Evolutionary conservation across 2,113 vertebrate species (phyloP).

Genomic region (Orycteropus afer): DNA sequence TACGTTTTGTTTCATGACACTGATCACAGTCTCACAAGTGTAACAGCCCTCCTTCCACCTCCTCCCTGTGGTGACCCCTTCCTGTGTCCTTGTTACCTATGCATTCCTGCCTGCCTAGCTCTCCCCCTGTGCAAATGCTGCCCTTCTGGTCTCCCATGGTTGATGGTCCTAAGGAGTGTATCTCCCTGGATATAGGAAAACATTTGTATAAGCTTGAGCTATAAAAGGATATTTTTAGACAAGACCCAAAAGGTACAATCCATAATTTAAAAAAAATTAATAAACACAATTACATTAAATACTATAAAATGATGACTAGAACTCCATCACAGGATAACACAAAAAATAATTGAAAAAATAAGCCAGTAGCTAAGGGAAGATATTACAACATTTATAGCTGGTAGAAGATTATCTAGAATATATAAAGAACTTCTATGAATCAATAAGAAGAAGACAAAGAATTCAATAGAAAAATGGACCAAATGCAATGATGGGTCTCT

Average conservation of each 20-base stretch:
- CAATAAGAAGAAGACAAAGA: background rate
- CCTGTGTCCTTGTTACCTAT: no score
- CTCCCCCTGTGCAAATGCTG: no score
- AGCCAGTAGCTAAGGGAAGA: background rate
- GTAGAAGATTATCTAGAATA: background rate
- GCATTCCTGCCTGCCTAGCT: no score
- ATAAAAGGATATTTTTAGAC: background rate
- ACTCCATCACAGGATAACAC: background rate
- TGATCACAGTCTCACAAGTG: no score
- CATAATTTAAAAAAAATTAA: background rate
- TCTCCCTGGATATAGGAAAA: background rate
- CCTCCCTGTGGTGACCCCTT: no score
- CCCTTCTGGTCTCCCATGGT: no score
- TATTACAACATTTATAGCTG: background rate
- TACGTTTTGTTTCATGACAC: no score
- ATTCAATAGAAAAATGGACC: background rate
- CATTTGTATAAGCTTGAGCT: background rate
- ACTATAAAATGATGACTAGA: background rate
- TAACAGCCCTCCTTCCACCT: no score
- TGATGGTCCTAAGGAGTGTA: no score
- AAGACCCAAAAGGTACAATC: background rate
- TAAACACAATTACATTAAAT: background rate
- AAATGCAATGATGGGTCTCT: no score
- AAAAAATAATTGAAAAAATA: background rate
- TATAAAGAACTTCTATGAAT: background rate